These are phyloP conservation scores for Hippasteria phrygiana DNA, from an alignment of 53 echinoderm and acorn worm species.

Conservation along the genomic window DNA sequence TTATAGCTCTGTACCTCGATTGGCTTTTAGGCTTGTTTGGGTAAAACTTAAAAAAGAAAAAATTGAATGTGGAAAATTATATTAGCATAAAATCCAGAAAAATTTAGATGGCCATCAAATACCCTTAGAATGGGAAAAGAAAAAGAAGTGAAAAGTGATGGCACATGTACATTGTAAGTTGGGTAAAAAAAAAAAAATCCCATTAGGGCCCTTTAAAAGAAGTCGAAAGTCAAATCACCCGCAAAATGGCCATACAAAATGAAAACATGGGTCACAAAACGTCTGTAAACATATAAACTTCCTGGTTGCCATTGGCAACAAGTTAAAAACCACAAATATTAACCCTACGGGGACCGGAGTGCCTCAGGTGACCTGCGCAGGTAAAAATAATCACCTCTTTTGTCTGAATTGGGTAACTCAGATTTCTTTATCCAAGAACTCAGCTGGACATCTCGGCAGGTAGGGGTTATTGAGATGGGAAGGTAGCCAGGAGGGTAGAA, in stretches of 20 bases:
- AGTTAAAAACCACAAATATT: slow-evolving; percentile 15
- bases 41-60: too few species aligned
- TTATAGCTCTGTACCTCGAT: too few species aligned
- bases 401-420: slow-evolving; percentile 50
- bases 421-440: slow-evolving; percentile 55
- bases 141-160: too few species aligned
- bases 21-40: too few species aligned
- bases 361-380: slow-evolving; percentile 38
- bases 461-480: neutral
- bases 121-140: too few species aligned
- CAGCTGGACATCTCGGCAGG: slow-evolving; percentile 47
- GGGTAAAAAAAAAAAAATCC: too few species aligned
- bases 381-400: slow-evolving; percentile 48
- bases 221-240: neutral
- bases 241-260: neutral
- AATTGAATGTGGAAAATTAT: too few species aligned
- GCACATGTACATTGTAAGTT: too few species aligned
- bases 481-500: neutral
- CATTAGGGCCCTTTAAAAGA: neutral
- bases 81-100: too few species aligned
- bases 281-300: neutral
- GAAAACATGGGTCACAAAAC: neutral
- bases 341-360: neutral
- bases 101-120: too few species aligned
- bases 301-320: slow-evolving; percentile 37